A percentile compares a stretch with the other conserved stretches of the same genome.
Evolutionary conservation across 2,888 invertebrate species (phyloP).

Genomic region (Lasioglossum malachurum): DNA sequence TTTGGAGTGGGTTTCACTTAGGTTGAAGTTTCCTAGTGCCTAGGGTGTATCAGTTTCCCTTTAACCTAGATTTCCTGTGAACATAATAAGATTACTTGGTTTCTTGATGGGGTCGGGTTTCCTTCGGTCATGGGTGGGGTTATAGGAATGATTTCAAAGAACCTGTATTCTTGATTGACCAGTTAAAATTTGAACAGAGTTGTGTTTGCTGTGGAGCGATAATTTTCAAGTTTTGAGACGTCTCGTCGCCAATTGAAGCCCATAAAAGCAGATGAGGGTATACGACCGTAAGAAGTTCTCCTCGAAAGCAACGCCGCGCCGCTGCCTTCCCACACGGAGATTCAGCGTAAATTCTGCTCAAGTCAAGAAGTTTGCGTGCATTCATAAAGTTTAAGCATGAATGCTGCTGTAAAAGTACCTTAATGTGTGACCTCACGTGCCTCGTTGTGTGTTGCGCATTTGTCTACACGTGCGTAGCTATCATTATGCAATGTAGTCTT

Average conservation of each 20-base stretch:
- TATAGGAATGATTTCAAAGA: too few species aligned
- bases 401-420: constrained; percentile 31
- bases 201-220: not conserved
- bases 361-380: constrained; percentile 26
- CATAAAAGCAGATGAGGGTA: not conserved
- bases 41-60: too few species aligned
- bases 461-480: constrained; percentile 34
- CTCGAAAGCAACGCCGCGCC: not conserved
- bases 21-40: too few species aligned
- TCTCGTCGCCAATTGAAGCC: not conserved
- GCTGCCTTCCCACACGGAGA: not conserved
- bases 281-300: not conserved
- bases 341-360: constrained; percentile 10
- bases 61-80: too few species aligned
- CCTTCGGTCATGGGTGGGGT: too few species aligned
- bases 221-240: not conserved
- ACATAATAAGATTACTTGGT: too few species aligned
- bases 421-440: constrained; percentile 35
- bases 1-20: too few species aligned
- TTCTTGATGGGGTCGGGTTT: too few species aligned
- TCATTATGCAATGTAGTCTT: constrained; percentile 34
- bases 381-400: constrained; percentile 33
- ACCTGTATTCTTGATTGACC: not conserved
- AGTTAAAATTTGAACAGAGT: not conserved
- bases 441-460: constrained; percentile 1